phyloP scores from a whole-genome alignment of 2,113 vertebrate genomes.

The Phoenicopterus ruber region DNA sequence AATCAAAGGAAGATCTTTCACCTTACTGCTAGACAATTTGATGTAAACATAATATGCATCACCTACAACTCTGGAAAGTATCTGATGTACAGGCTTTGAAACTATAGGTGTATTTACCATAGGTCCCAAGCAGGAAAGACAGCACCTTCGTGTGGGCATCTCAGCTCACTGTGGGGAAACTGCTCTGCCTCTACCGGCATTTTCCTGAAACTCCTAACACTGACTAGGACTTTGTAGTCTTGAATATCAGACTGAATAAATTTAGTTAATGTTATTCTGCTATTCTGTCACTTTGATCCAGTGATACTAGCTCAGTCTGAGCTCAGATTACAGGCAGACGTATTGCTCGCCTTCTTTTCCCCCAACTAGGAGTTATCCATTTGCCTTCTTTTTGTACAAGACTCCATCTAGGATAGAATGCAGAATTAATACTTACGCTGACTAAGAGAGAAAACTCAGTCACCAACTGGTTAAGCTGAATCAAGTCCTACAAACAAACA shows the following conservation, averaged over 20 bases:
- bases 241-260: background rate
- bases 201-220: background rate
- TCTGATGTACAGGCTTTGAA: background rate
- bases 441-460: conserved; percentile 89
- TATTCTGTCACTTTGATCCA: background rate
- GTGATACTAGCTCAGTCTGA: background rate
- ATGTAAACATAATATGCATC: background rate
- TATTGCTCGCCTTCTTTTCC: background rate
- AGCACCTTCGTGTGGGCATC: background rate
- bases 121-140: background rate
- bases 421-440: conserved; percentile 82
- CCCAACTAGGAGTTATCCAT: background rate
- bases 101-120: background rate
- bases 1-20: background rate
- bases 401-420: background rate
- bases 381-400: background rate
- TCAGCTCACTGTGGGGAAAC: background rate
- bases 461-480: conserved; percentile 87
- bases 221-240: background rate
- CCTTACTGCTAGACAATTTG: background rate
- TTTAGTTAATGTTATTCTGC: background rate
- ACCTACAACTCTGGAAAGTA: background rate
- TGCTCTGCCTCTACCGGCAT: background rate
- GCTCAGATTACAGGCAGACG: background rate
- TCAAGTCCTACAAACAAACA: conserved; percentile 82